Evolutionary conservation across 2,888 invertebrate species (phyloP), one percentile per base, ranked within the genome.

Genomic region (Neuroscelio doddi): DNA sequence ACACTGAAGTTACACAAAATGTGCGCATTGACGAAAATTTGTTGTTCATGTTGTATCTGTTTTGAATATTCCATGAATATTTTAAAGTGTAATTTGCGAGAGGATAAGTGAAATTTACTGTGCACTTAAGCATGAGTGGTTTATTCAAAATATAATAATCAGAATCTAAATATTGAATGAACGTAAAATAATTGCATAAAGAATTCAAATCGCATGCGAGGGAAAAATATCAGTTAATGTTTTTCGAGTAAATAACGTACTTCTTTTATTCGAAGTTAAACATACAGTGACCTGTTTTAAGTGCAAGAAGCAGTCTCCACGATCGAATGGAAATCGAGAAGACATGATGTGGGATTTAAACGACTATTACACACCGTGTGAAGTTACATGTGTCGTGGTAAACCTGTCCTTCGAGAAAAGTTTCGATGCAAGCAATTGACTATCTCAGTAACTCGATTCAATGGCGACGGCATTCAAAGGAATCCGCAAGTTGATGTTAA

Each of bases 401-500:
- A 66, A 63, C 69, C 65, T 39, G 65, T 69, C 53, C 57, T 57
- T 36, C 41, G 39, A 53, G 46, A 63, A 52, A 56, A 56, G 17
- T 51, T 38, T 24, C 45, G 49, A 27, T 29, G 45, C 29, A 4
- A 44, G 38, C 58, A 38, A 44, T 39, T 51, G 55, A 52, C 46
- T 64, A 38, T 52, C 51, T 57, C 61, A 59, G 36, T 64, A 67
- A 70, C 44, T 70, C 59, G 46, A 45, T 32, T 32, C 39, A 38
- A 66, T 62, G 47, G 50, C 39, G 44, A 47, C 30, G 47, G 34
- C 16, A 17, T 34, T 21, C 24, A 39, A 17, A 39, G 38, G 52
- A 52, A 68, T 68, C 44, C 52, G 15, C 34, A 8, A 34, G 51
- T 9, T 62, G 70, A 70, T 73, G 59, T 70, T 74, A 73, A 73